Conservation (phyloP, 1,140 invertebrate genomes). For the Semibalanus balanoides region DNA sequence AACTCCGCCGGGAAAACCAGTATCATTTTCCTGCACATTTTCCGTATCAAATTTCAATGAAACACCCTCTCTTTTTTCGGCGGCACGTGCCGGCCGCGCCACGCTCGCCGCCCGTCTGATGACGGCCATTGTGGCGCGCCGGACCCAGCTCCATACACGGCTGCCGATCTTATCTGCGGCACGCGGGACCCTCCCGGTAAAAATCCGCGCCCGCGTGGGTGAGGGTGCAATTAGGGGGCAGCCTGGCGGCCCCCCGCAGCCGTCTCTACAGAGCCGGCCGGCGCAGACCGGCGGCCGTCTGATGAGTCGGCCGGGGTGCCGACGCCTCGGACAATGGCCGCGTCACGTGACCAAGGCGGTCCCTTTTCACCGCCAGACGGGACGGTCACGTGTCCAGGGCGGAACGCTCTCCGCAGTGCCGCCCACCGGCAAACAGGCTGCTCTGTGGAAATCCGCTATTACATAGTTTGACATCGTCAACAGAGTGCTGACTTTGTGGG, state of each 20-base stretch:
- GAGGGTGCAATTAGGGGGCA: not conserved
- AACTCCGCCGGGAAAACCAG: not conserved
- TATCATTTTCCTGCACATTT: not conserved
- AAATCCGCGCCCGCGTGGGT: not conserved
- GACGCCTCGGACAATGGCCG: not conserved
- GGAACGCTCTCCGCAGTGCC: too few relatives aligned
- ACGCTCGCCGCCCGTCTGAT: not conserved
- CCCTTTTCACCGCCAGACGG: not conserved
- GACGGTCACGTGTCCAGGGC: not conserved
- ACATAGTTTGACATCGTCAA: too few relatives aligned
- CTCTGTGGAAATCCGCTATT: too few relatives aligned
- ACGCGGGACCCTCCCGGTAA: not conserved
- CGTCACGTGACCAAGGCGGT: too few relatives aligned
- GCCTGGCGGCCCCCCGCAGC: too few relatives aligned
- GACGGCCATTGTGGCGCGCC: not conserved
- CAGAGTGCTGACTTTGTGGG: too few relatives aligned
- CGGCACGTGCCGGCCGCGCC: not conserved
- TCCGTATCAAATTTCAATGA: not conserved
- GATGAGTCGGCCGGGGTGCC: not conserved
- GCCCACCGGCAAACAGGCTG: too few relatives aligned
- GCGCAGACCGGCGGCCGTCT: too few relatives aligned
- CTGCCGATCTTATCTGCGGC: not conserved
- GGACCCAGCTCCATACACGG: not conserved
- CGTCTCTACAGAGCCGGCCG: too few relatives aligned
- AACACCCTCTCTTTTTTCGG: not conserved